Conservation (phyloP, 2,888 invertebrate genomes). For the Sylvicola fuscatus region DNA sequence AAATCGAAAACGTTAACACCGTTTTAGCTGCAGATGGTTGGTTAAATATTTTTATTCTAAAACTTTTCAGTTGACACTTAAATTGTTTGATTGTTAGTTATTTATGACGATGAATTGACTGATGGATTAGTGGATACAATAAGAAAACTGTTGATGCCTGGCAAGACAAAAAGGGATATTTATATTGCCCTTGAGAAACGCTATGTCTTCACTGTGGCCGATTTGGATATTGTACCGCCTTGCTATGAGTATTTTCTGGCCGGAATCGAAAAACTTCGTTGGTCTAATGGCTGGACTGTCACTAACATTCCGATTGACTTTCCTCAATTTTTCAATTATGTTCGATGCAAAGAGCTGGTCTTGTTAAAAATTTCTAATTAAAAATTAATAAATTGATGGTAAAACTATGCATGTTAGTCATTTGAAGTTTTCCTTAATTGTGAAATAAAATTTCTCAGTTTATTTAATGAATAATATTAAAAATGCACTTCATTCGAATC, state of each 20-base stretch:
- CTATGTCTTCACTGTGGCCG: constrained; percentile 63
- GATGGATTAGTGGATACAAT: constrained; percentile 56
- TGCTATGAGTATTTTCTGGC: constrained; percentile 68
- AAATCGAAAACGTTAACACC: constrained; percentile 37
- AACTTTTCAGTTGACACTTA: too few relatives aligned
- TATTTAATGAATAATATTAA: too few relatives aligned
- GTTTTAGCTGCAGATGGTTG: constrained; percentile 71
- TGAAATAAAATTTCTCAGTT: too few relatives aligned
- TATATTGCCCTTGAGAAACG: constrained; percentile 69
- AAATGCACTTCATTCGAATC: too few relatives aligned
- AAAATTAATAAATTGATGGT: too few relatives aligned
- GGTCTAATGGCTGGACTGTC: constrained; percentile 28
- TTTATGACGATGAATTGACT: constrained; percentile 67
- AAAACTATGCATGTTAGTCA: too few relatives aligned
- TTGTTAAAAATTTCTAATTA: constrained; percentile 38
- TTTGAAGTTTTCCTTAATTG: too few relatives aligned
- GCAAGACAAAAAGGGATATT: constrained; percentile 30
- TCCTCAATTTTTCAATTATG: constrained; percentile 63
- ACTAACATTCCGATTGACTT: constrained; percentile 47
- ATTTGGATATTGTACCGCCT: constrained; percentile 65
- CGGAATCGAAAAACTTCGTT: constrained; percentile 21
- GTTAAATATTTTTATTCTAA: constrained; percentile 8
- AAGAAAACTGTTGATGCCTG: constrained; percentile 33
- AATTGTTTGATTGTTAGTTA: constrained; percentile 35
- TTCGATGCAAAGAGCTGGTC: constrained; percentile 54